Evolutionary conservation across 2,113 vertebrate species (phyloP), one percentile per base, ranked within the genome.

Genomic region (Petromus typicus): DNA sequence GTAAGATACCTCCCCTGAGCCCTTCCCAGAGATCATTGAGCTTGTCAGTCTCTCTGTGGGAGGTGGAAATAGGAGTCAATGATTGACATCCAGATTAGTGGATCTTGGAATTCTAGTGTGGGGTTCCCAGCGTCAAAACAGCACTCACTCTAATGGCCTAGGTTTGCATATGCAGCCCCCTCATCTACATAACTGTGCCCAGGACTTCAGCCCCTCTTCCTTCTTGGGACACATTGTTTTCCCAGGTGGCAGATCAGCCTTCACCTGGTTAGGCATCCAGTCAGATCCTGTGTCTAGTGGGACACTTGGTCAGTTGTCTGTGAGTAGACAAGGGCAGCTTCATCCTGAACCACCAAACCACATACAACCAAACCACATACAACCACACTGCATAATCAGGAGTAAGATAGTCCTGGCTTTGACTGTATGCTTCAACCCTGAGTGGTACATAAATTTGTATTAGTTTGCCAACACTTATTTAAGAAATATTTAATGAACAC

Each of bases 91-190:
- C 3, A 51, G 30, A 16, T 22, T 13, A 40, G 16, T 18, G n/a
- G n/a, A 30, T 22, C 45, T 45, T 37, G 69, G 34, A 45, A 79
- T 43, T 3, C 66, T 43, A 17, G 0, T 27, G 0, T 81, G 71
- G 32, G 51, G 23, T 32, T 81, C 76, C 54, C 14, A 56, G 3
- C 43, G 3, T 4, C 10, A 18, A n/a, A 4, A 6, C 40, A 34
- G 61, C 13, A 10, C 23, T 71, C 17, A 3, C 14, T 0, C 0
- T 0, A 1, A 59, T 11, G 61, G 22, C n/a, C 11, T 0, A 16
- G 14, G 17, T 73, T 83, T 3, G 10, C 1, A 27, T 0, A 2
- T 6, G 0, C 23, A 2, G 32, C 18, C 6, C 37, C 17, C 3
- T 30, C 9, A 11, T 2, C 30, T 37, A 27, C 13, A 3, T 12